Base-by-base conservation (phyloP, 2,888 invertebrate species). In the Tachina grossa region DNA sequence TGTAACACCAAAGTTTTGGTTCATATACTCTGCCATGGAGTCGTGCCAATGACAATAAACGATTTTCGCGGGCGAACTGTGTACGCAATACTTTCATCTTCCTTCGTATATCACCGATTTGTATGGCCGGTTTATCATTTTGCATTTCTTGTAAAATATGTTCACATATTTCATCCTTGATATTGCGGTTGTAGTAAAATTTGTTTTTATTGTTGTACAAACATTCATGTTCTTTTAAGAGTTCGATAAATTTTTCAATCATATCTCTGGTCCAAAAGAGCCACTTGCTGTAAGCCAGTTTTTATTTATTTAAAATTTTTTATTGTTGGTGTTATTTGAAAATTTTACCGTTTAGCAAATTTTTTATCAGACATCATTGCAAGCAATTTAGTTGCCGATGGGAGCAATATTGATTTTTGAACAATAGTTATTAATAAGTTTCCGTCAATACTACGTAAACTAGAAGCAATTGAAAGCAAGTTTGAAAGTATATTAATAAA, bases 1-100 rank as follows among this genome's bases (percentile, higher is more conserved):
- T n/a, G 45, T 57, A 71, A n/a, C 71, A 71, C 71, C 71, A 71
- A 9, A 71, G 39, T 22, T 71, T 71, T 14, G 71, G 71, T 57
- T 71, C 57, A 47, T 71, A 71, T 6, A n/a, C 45, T n/a, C 16
- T 45, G 5, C 71, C 71, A 11, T 71, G 71, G 1, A 57, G 8
- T 31, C 57, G 43, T 55, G 71, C 19, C 11, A 71, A 11, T 31
- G 71, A 39, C 57, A 71, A 45, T 22, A 57, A 14, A 57, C 71
- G 71, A 57, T 57, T 71, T 13, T 71, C 71, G n/a, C 45, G 71
- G n/a, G 71, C 71, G 11, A 45, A 71, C 45, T 71, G 71, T n/a
- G 71, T 71, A 4, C 71, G 71, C 22, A 71, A 31, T 45, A 71
- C 57, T 57, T 57, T 55, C 45, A 57, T 31, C 31, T 71, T 71